These are phyloP conservation scores for Colletes collaris DNA, from an alignment of 2,888 invertebrate species.

Conservation along the genomic window DNA sequence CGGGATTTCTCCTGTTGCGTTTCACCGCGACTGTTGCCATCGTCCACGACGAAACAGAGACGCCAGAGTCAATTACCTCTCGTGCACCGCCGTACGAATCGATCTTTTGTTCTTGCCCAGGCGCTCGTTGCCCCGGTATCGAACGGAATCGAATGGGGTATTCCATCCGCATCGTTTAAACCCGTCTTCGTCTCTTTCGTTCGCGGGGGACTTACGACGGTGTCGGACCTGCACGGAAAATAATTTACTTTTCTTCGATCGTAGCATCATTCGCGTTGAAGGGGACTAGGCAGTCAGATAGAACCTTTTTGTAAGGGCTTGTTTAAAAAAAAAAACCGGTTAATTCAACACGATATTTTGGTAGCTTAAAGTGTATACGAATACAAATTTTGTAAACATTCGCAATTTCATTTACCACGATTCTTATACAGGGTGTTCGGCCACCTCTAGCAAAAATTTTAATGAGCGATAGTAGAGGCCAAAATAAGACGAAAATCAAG, in stretches of 20 bases:
- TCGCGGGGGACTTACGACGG: background rate
- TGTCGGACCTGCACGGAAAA: background rate
- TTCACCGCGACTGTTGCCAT: constrained; percentile 31
- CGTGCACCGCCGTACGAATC: constrained; percentile 57
- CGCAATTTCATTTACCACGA: no score
- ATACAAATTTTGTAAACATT: no score
- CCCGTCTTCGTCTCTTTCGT: constrained; percentile 6
- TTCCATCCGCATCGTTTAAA: constrained; percentile 42
- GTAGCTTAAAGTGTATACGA: no score
- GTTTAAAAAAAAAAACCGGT: no score
- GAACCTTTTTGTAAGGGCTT: no score
- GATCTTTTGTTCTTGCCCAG: constrained; percentile 48
- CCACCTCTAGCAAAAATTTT: no score
- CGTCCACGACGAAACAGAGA: constrained; percentile 53
- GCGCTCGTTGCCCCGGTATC: constrained; percentile 48
- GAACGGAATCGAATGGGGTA: constrained; percentile 29
- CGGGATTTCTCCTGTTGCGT: constrained; percentile 67
- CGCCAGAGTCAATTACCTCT: constrained; percentile 71
- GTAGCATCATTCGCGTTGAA: no score
- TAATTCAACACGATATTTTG: no score
- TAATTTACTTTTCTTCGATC: constrained; percentile 33
- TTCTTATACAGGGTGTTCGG: no score
- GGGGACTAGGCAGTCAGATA: no score
- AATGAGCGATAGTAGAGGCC: no score
- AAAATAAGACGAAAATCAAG: no score